Evolutionary conservation across 2,113 vertebrate genomes (phyloP).

Genomic region (Pituophis catenifer): DNA sequence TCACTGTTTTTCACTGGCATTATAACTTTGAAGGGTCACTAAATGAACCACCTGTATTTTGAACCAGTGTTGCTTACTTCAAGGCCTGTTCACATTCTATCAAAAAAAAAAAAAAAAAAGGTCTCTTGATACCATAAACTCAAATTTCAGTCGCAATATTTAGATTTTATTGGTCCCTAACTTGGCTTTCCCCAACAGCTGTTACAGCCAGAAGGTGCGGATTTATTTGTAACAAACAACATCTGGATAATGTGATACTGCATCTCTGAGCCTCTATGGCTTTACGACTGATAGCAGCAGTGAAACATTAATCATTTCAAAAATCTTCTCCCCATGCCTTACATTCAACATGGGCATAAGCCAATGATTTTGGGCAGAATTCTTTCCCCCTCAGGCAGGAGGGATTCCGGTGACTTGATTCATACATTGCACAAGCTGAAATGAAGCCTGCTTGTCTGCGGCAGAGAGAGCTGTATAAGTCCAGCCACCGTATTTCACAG

Average conservation of each 20-base stretch:
- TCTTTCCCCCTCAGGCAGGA: neutral
- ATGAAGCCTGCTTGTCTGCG: neutral
- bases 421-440: neutral
- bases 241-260: accelerated
- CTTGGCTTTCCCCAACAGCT: neutral
- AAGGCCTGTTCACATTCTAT: neutral
- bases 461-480: neutral
- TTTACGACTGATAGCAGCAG: accelerated
- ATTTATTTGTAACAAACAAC: neutral
- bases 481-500: neutral
- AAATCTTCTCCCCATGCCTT: accelerated
- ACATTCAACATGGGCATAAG: neutral
- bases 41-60: neutral
- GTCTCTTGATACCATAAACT: neutral
- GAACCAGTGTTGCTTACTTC: neutral
- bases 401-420: neutral
- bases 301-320: neutral
- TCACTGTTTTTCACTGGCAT: too few relatives aligned
- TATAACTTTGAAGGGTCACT: too few relatives aligned
- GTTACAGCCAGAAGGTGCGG: neutral
- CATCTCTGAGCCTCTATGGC: accelerated
- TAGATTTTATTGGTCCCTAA: neutral
- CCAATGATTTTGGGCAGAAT: accelerated
- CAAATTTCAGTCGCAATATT: neutral
- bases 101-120: neutral